Evolutionary conservation across 2,888 invertebrate genomes (phyloP).

Genomic region (Tetheella fluctuosa): DNA sequence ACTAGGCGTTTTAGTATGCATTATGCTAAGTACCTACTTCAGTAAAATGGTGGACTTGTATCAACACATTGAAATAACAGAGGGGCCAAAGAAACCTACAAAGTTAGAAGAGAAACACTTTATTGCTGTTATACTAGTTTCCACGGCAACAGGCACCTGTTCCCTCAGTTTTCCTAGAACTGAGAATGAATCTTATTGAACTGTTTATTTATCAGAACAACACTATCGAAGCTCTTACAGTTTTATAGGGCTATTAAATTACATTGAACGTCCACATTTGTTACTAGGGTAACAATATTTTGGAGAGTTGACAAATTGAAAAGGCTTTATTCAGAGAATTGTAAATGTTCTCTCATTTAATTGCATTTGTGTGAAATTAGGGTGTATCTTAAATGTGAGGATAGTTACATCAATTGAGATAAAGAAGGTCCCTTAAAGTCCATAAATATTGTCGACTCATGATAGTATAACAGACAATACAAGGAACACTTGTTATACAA

Average conservation of each 20-base stretch:
- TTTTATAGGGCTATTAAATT: not conserved
- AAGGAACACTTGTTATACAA: slow-evolving; percentile 7
- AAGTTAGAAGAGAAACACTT: slow-evolving; percentile 25
- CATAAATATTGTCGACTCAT: not conserved
- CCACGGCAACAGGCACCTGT: not conserved
- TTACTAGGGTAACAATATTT: not conserved
- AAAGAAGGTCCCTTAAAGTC: not conserved
- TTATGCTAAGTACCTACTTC: slow-evolving; percentile 13
- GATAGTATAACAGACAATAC: not conserved
- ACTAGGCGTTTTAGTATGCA: slow-evolving; percentile 21
- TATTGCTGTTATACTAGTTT: slow-evolving; percentile 31
- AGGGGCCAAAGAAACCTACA: slow-evolving; percentile 1
- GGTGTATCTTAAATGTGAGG: too few species aligned
- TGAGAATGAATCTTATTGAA: not conserved
- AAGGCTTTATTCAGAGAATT: too few species aligned
- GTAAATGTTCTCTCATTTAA: too few species aligned
- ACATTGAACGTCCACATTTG: not conserved
- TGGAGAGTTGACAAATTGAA: too few species aligned
- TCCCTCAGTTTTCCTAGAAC: not conserved
- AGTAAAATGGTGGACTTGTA: not conserved
- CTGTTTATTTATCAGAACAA: slow-evolving; percentile 4
- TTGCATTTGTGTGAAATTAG: too few species aligned
- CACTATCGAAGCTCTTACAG: not conserved
- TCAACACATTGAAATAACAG: not conserved
- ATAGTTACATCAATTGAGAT: too few species aligned